These are phyloP conservation scores for Masticophis lateralis DNA, from an alignment of 2,797 vertebrate genomes.

Conservation along the genomic window DNA sequence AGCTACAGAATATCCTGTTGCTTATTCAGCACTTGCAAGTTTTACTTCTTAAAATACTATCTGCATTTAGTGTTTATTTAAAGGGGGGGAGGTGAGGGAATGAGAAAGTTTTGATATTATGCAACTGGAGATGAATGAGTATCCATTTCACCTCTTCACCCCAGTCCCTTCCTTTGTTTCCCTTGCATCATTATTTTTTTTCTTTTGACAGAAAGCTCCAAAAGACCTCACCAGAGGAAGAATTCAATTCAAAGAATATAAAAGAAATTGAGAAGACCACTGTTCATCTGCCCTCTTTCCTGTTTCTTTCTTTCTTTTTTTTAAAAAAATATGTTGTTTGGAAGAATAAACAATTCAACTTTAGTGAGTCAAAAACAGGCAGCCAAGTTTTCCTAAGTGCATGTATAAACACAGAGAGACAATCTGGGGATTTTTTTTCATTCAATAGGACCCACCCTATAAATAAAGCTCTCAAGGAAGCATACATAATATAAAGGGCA, in stretches of 20 bases:
- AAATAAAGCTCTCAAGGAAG: neutral
- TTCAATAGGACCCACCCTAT: neutral
- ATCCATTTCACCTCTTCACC: constrained; percentile 1
- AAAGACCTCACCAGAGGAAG: neutral
- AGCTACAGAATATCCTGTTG: neutral
- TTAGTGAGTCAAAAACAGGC: neutral
- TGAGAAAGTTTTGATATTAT: neutral
- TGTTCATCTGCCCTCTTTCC: neutral
- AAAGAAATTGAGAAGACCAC: neutral
- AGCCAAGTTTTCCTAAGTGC: neutral
- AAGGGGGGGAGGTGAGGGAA: neutral
- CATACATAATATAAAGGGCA: neutral
- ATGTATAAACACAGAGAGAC: neutral
- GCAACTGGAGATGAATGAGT: constrained; percentile 7
- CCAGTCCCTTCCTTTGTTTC: neutral
- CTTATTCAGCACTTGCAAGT: neutral
- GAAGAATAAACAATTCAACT: neutral
- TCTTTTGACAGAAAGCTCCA: neutral
- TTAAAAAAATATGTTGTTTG: neutral
- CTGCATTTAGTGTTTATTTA: neutral
- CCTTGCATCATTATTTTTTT: neutral
- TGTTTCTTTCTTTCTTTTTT: neutral
- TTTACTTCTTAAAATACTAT: neutral
- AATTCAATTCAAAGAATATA: neutral
- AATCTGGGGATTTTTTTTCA: neutral